Base-by-base conservation (phyloP, 92 coral and sea anemone genomes). In the Plumapathes pennacea region DNA sequence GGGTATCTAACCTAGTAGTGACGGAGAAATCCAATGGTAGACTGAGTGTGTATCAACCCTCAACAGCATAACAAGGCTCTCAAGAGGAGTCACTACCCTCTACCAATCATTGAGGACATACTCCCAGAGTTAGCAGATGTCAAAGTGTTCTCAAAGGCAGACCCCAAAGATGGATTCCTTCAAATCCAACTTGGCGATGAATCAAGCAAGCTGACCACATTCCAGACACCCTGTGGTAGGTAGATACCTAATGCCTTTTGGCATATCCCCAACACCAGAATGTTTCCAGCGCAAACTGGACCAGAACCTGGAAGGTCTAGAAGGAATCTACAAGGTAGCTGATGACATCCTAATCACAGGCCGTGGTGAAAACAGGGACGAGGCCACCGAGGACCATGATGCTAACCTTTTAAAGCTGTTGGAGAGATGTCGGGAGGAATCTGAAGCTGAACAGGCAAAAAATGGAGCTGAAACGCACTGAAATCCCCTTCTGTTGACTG, bases 161-260 rank as follows among this genome's bases (percentile, higher is more conserved):
- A 60, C 32, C 32, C 21, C 54, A 20, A 57, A 21, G 64, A 57
- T 24, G 64, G 50, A 4, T n/a, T 57, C 64, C 17, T 57, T 21
- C 18, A 50, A 2, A 46, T 29, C 27, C 69, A 20, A 14, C 23
- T 60, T 38, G 78, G 38, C 11, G 21, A 48, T 37, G 15, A 42
- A 15, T 46, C 58, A 10, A 43, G 46, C 43, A 36, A 24, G 10
- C 18, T 36, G 21, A 39, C 47, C 17, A 56, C 33, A 13, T 60
- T 60, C 38, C 28, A 43, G 9, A 43, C 54, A 3, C 64, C 70
- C 22, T 20, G 56, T 9, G 67, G 68, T n/a, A n/a, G n/a, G n/a
- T n/a, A 23, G 51, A 57, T 49, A 38, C 62, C 50, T 69, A 41
- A 60, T 60, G 70, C 77, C 68, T 9, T 70, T 70, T 37, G 76